A percentile compares a stretch with the other conserved stretches of the same genome.
phyloP scores from a whole-genome alignment of 2,888 invertebrate genomes.

The Clistopyga incitator region DNA sequence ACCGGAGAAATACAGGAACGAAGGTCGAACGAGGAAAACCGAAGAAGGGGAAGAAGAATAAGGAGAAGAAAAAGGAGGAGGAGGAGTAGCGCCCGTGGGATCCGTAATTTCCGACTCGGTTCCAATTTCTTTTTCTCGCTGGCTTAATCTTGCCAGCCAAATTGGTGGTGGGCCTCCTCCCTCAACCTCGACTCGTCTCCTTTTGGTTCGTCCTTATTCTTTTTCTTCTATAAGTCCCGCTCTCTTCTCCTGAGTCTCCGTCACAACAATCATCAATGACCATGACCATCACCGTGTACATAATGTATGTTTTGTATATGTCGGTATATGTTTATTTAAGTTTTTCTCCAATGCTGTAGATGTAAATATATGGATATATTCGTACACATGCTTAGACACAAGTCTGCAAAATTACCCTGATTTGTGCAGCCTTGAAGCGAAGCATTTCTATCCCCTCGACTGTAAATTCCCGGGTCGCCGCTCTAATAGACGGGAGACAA shows the following conservation, averaged over 20 bases:
- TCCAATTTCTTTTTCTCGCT: constrained; percentile 79
- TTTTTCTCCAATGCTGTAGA: constrained; percentile 9
- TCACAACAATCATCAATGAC: constrained; percentile 25
- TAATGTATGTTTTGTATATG: neutral
- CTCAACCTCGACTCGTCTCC: constrained; percentile 60
- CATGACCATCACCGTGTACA: constrained; percentile 65
- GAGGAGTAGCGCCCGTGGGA: constrained; percentile 67
- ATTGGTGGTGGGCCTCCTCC: constrained; percentile 73
- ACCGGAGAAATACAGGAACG: constrained; percentile 31
- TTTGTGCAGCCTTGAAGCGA: constrained; percentile 75
- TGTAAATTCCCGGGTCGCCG: neutral
- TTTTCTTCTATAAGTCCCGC: constrained; percentile 43
- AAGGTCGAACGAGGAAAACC: constrained; percentile 24
- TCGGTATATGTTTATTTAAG: too few relatives aligned
- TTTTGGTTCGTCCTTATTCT: constrained; percentile 41
- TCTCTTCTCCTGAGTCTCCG: constrained; percentile 58
- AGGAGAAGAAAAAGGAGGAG: too few relatives aligned
- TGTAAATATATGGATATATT: constrained; percentile 32
- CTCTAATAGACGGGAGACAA: constrained; percentile 17
- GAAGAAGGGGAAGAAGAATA: constrained; percentile 49
- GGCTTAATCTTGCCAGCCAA: constrained; percentile 76
- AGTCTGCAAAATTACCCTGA: constrained; percentile 79
- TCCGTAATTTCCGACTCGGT: constrained; percentile 78
- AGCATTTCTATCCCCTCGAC: neutral
- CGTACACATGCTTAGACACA: constrained; percentile 56